A percentile compares a stretch with the other conserved stretches of the same genome.
These are phyloP conservation scores for Acanthurus lineatus DNA, from an alignment of 2,797 vertebrate species.

Conservation along the genomic window DNA sequence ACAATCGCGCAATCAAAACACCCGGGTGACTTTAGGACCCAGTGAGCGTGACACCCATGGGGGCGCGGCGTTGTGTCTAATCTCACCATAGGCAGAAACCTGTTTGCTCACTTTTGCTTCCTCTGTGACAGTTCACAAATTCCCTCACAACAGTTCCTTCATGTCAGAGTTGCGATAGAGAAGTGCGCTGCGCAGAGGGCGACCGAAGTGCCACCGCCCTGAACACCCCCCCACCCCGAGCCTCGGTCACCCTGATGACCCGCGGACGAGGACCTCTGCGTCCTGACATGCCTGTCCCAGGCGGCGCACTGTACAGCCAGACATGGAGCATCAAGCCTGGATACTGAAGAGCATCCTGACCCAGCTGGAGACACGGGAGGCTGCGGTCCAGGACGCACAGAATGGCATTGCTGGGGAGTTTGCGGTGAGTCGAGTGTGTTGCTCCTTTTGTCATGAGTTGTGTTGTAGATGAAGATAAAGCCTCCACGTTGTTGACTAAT, in stretches of 20 bases:
- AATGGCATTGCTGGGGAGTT: constrained; percentile 84
- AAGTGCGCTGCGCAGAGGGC: constrained; percentile 52
- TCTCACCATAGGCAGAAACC: constrained; percentile 84
- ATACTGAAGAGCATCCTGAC: constrained; percentile 88
- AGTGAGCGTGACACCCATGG: constrained; percentile 71
- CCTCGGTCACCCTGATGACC: constrained; percentile 26
- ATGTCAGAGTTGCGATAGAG: constrained; percentile 64
- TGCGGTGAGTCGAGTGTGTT: constrained; percentile 77
- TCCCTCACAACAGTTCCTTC: constrained; percentile 73
- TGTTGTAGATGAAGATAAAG: background rate
- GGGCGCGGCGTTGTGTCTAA: constrained; percentile 80
- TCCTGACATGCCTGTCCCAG: constrained; percentile 74
- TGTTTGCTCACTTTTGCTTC: constrained; percentile 89
- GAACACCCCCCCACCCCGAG: constrained; percentile 6
- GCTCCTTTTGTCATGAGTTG: background rate
- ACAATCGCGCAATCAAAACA: constrained; percentile 36
- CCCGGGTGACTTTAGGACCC: constrained; percentile 84
- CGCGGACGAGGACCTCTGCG: constrained; percentile 50
- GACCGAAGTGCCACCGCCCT: constrained; percentile 29
- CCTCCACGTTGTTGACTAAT: background rate
- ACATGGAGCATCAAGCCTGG: constrained; percentile 89
- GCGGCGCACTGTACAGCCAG: constrained; percentile 52
- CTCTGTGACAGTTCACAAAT: constrained; percentile 82
- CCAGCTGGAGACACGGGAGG: constrained; percentile 84
- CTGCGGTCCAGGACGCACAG: constrained; percentile 71